Percentiles rank a stretch among this genome's conserved stretches.
Conservation (phyloP, 2,113 vertebrate genomes). For the Eidolon helvum region DNA sequence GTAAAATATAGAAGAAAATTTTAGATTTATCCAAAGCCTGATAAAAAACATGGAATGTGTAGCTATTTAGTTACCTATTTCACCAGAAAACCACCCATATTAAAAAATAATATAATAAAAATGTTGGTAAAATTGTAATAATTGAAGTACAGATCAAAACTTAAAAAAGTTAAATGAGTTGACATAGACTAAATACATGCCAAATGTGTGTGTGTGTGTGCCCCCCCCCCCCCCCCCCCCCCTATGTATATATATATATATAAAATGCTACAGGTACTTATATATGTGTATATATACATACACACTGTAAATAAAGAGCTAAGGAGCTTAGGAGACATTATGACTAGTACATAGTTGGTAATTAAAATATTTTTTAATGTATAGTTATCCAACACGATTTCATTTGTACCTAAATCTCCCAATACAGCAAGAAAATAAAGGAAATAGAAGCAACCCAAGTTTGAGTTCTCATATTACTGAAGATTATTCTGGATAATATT, state of each 20-base stretch:
- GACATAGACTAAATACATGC: too few relatives aligned
- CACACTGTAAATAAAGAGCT: too few relatives aligned
- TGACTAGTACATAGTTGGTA: not conserved
- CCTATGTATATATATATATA: too few relatives aligned
- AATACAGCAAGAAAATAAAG: not conserved
- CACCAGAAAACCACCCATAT: not conserved
- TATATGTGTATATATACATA: not conserved
- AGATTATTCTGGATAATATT: not conserved
- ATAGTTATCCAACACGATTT: not conserved
- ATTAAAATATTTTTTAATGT: not conserved
- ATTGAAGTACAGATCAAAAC: not conserved
- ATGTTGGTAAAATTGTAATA: not conserved
- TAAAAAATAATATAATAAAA: not conserved
- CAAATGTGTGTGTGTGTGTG: too few relatives aligned
- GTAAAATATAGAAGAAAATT: not conserved
- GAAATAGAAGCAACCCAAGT: not conserved
- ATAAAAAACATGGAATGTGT: not conserved
- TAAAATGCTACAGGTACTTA: too few relatives aligned
- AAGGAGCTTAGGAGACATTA: not conserved
- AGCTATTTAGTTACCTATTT: not conserved
- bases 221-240: too few relatives aligned
- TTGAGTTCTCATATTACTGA: not conserved
- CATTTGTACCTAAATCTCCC: not conserved
- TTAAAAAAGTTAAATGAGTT: not conserved
- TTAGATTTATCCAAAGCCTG: not conserved